Conservation (phyloP, 2,797 vertebrate species). For the Siniperca scherzeri region DNA sequence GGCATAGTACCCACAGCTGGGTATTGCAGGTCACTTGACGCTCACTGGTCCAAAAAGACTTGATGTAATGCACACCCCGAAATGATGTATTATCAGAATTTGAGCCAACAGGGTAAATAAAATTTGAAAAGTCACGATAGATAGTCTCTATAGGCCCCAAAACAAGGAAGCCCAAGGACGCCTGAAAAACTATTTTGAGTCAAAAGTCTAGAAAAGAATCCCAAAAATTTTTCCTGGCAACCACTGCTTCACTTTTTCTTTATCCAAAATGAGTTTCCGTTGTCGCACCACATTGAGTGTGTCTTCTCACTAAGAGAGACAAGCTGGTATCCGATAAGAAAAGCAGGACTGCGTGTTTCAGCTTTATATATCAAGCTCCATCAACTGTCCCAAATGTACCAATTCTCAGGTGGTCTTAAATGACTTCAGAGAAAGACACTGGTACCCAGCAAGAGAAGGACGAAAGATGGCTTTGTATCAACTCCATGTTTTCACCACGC, state of each 20-base stretch:
- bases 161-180: neutral
- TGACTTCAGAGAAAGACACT: slow-evolving; percentile 13
- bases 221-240: neutral
- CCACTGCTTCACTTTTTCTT: neutral
- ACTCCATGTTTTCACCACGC: slow-evolving; percentile 30
- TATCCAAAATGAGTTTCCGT: neutral
- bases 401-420: slow-evolving; percentile 4
- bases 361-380: slow-evolving; percentile 5
- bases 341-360: neutral
- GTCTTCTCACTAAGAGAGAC: neutral
- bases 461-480: slow-evolving; percentile 3
- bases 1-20: too few relatives aligned
- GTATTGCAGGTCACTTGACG: neutral
- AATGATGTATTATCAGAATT: neutral
- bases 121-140: neutral
- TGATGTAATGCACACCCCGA: neutral
- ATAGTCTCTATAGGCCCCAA: neutral
- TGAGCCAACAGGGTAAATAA: neutral
- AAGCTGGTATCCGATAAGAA: neutral
- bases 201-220: neutral
- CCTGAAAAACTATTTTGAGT: neutral
- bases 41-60: neutral
- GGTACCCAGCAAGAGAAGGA: neutral
- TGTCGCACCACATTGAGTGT: neutral
- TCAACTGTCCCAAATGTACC: slow-evolving; percentile 7